Evolutionary conservation across 1,140 invertebrate genomes (phyloP), one percentile per base, ranked within the genome.

Genomic region (Zaprionus nigranus): DNA sequence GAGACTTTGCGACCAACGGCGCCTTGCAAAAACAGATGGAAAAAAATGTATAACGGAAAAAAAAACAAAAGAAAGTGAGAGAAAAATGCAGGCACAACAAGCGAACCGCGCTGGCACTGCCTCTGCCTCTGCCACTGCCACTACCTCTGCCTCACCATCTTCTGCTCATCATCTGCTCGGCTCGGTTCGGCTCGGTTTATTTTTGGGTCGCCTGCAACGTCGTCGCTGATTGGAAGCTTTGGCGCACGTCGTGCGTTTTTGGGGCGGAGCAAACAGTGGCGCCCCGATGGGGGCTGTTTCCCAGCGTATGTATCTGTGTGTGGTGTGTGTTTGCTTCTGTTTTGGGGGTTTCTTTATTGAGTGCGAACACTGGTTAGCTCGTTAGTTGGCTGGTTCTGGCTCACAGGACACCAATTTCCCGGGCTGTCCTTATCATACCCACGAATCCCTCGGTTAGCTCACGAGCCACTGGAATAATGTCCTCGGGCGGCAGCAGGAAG

Each of bases 401-500:
- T 74, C 83, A 86, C 7, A 91, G 40, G 2, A 91, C 62, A 70
- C 79, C 72, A 15, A 91, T 40, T 77, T 80, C 78, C 26, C 92
- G 92, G 0, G 94, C 94, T 75, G 95, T 94, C 26, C 94, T 79
- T 53, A 96, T 94, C 65, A 96, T 92, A 9, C 94, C 94, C 1
- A 96, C 57, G 4, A 96, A 79, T 6, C 94, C 95, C 69, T 95
- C 95, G 40, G 95, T 83, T 5, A 96, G 95, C 93, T 98, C 97
- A 75, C 95, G 92, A 30, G 94, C 95, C 38, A 96, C 96, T 1
- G 96, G 95, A 36, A 95, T 93, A 66, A 98, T 98, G 86, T 97
- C 94, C 38, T 94, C 92, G 5, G 96, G 93, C 1, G 97, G 97
- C 17, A 98, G 93, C 0, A 97, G 13, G 90, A 98, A 98, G 1